These are phyloP conservation scores for Neoscelio sp. DNA, from an alignment of 2,888 invertebrate genomes.

Conservation along the genomic window DNA sequence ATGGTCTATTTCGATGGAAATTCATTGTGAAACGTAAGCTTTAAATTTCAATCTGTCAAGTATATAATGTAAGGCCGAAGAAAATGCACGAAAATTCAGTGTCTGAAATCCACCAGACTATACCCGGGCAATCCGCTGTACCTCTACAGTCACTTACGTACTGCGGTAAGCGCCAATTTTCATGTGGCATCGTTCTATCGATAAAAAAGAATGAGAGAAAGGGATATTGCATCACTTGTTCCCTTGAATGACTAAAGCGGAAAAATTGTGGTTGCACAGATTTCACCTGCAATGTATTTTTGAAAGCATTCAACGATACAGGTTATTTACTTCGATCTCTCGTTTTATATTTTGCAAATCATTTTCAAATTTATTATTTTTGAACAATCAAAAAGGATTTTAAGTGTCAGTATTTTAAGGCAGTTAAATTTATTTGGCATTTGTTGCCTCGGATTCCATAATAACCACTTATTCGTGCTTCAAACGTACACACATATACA, in stretches of 20 bases:
- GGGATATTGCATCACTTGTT: slow-evolving; percentile 42
- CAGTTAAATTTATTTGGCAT: no score
- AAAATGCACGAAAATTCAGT: neutral
- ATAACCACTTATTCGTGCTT: neutral
- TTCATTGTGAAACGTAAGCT: no score
- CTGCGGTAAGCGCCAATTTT: slow-evolving; percentile 39
- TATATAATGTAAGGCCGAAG: neutral
- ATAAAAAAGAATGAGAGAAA: slow-evolving; percentile 18
- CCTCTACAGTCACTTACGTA: slow-evolving; percentile 21
- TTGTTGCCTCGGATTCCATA: neutral
- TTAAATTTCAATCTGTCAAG: no score
- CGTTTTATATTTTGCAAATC: neutral
- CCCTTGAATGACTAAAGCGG: slow-evolving; percentile 17
- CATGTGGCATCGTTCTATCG: slow-evolving; percentile 15
- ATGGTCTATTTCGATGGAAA: neutral
- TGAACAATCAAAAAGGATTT: neutral
- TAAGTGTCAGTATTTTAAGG: no score
- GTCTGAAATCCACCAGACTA: neutral
- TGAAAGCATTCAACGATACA: slow-evolving; percentile 26
- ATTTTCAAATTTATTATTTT: neutral
- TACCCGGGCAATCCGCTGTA: neutral
- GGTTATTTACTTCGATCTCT: slow-evolving; percentile 6
- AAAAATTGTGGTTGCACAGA: slow-evolving; percentile 27
- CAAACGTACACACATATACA: neutral
- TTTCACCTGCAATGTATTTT: slow-evolving; percentile 25